Evolutionary conservation across 2,888 invertebrate genomes (phyloP).

Genomic region (Coenonympha glycerion): DNA sequence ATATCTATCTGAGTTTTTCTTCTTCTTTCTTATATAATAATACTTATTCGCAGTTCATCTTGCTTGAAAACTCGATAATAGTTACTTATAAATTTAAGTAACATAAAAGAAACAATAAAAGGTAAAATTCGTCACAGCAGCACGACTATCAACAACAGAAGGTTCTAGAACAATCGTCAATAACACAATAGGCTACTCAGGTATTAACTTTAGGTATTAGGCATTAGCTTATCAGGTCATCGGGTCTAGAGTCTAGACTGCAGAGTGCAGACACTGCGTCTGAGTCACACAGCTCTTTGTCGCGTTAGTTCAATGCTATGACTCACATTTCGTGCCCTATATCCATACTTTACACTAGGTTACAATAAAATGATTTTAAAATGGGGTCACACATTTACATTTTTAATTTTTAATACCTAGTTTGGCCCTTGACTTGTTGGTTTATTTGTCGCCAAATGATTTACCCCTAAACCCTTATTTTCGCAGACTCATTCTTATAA

Average conservation of each 20-base stretch:
- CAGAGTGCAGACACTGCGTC: not conserved
- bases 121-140: not conserved
- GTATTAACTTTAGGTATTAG: not conserved
- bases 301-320: slow-evolving; percentile 18
- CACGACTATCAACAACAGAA: not conserved
- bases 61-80: no score
- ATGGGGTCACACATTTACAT: not conserved
- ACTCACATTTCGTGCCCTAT: not conserved
- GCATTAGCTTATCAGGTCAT: slow-evolving; percentile 13
- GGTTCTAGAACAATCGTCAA: not conserved
- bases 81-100: no score
- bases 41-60: no score
- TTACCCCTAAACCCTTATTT: no score
- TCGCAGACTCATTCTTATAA: no score
- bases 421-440: no score
- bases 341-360: not conserved
- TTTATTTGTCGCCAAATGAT: no score
- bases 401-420: no score
- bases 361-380: not conserved
- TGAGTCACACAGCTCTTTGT: slow-evolving; percentile 9
- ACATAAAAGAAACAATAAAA: not conserved
- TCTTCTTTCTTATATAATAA: no score
- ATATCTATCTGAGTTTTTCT: no score
- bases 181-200: slow-evolving; percentile 1
- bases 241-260: slow-evolving; percentile 6